A percentile compares a stretch with the other conserved stretches of the same genome.
These are phyloP conservation scores for Neopipo cinnamomea DNA, from an alignment of 2,113 vertebrate species.

Conservation along the genomic window DNA sequence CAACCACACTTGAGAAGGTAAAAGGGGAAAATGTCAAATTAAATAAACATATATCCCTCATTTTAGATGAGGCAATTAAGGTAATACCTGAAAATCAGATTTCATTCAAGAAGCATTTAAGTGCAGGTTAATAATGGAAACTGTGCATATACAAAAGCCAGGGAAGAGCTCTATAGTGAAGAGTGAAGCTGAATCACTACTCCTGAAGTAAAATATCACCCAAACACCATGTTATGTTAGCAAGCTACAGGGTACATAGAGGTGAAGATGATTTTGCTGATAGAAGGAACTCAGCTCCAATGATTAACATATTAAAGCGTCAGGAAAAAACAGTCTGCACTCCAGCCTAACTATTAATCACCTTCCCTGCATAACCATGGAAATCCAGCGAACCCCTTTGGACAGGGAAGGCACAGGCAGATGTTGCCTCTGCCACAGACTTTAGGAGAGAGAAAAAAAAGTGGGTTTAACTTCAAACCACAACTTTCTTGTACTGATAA, in stretches of 20 bases:
- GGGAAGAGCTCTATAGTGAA: not conserved
- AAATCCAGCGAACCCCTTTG: not conserved
- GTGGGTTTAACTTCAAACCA: not conserved
- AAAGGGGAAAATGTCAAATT: not conserved
- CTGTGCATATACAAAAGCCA: not conserved
- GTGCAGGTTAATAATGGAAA: not conserved
- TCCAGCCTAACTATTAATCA: not conserved
- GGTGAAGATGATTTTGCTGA: constrained; percentile 32
- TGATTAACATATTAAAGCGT: not conserved
- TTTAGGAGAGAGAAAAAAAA: not conserved
- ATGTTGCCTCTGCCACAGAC: not conserved
- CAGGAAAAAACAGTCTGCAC: not conserved
- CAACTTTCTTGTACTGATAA: not conserved
- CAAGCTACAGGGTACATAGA: not conserved
- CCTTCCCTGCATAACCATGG: not conserved
- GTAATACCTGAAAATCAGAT: not conserved
- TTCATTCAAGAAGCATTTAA: not conserved
- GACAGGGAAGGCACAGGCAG: not conserved
- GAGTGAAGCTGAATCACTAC: not conserved
- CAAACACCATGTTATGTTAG: not conserved
- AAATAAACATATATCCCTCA: not conserved
- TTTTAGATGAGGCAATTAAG: not conserved
- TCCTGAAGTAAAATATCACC: not conserved
- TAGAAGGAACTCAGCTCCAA: not conserved
- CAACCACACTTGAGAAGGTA: not conserved